Evolutionary conservation across 2,113 vertebrate genomes (phyloP).

Genomic region (Brienomyrus brachyistius): DNA sequence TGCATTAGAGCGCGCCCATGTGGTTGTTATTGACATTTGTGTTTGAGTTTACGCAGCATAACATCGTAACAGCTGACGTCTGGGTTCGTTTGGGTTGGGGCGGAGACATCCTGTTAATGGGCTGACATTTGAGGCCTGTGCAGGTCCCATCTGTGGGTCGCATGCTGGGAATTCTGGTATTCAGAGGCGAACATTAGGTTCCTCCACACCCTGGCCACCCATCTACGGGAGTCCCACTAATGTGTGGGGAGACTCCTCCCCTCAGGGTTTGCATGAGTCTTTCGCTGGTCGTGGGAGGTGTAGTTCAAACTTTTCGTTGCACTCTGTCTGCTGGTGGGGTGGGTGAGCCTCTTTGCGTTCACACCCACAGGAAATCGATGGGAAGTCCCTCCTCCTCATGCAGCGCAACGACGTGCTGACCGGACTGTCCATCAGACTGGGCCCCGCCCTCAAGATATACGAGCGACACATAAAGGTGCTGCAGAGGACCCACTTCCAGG

Average conservation of each 20-base stretch:
- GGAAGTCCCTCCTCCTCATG: conserved; percentile 82
- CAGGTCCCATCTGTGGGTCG: neutral
- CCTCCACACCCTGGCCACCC: neutral
- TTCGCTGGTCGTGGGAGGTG: neutral
- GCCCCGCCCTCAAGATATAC: conserved; percentile 82
- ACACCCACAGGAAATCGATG: conserved; percentile 72
- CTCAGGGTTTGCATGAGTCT: neutral
- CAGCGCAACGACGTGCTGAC: conserved; percentile 79
- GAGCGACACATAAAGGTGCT: conserved; percentile 79
- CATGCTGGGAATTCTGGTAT: neutral
- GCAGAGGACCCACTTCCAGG: conserved; percentile 78
- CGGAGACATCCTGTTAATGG: neutral
- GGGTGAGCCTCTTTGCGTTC: neutral
- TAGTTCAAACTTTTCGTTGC: neutral
- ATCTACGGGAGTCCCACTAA: neutral
- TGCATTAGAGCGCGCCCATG: neutral
- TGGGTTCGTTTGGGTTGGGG: neutral
- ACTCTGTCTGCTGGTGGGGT: neutral
- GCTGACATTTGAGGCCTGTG: neutral
- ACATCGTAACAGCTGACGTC: neutral
- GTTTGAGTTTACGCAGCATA: neutral
- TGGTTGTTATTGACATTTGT: neutral
- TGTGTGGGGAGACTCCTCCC: neutral
- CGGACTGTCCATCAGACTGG: conserved; percentile 76
- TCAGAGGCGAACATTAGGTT: neutral